phyloP scores from a whole-genome alignment of 1,140 invertebrate species.

The Drosophila carrolli region DNA sequence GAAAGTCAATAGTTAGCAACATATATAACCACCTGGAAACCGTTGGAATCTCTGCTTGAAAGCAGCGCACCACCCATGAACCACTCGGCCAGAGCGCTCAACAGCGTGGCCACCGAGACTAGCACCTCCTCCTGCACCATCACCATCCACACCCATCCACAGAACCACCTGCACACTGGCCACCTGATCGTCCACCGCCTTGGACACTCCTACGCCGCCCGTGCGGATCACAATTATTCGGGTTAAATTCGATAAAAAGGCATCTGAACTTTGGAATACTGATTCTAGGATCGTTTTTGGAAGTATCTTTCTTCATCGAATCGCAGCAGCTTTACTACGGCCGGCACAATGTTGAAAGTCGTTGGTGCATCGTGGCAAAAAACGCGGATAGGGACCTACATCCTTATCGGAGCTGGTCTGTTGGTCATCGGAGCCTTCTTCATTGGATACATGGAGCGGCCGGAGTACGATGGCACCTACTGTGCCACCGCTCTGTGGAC shows the following conservation, averaged over 20 bases:
- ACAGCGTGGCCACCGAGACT: conserved; percentile 74
- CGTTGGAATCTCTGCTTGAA: conserved; percentile 52
- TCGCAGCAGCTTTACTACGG: conserved; percentile 68
- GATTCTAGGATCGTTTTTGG: conserved; percentile 8
- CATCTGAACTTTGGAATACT: background rate
- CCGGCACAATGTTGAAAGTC: conserved; percentile 89
- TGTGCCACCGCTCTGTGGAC: conserved; percentile 89
- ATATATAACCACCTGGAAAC: conserved; percentile 17
- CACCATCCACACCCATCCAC: conserved; percentile 28
- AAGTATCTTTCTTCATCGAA: conserved; percentile 1
- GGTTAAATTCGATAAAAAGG: conserved; percentile 22
- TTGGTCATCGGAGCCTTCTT: conserved; percentile 89
- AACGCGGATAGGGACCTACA: conserved; percentile 90
- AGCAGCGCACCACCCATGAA: conserved; percentile 73
- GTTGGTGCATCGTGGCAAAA: conserved; percentile 91
- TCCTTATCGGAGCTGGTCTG: conserved; percentile 88
- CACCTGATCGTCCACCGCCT: conserved; percentile 54
- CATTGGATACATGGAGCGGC: conserved; percentile 88
- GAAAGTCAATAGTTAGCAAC: conserved; percentile 13
- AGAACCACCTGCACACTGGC: conserved; percentile 48
- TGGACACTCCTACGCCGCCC: conserved; percentile 78
- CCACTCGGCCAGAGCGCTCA: conserved; percentile 69
- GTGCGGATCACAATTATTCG: conserved; percentile 80
- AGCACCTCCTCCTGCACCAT: conserved; percentile 40
- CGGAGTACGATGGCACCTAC: conserved; percentile 89